Evolutionary conservation across 2,797 vertebrate genomes (phyloP).

Genomic region (Coregonus sp.): DNA sequence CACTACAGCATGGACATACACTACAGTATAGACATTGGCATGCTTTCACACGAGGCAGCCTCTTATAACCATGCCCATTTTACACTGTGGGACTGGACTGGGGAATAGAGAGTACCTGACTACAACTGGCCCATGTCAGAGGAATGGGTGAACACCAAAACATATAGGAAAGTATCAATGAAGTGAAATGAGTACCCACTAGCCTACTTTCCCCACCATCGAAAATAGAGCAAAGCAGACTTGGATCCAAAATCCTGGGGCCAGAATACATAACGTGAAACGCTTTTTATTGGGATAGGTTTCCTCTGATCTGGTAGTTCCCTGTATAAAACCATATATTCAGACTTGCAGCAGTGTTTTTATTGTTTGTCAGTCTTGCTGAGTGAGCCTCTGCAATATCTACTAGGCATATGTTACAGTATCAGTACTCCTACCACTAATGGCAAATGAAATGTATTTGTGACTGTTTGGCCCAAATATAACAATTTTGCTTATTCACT

Average conservation of each 20-base stretch:
- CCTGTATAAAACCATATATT: no score
- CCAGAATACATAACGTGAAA: conserved; percentile 42
- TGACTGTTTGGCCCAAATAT: neutral
- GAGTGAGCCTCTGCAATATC: no score
- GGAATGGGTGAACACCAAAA: conserved; percentile 36
- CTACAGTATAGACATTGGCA: neutral
- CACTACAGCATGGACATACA: conserved; percentile 2
- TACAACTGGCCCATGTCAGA: conserved; percentile 17
- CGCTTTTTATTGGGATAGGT: conserved; percentile 31
- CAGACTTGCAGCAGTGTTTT: no score
- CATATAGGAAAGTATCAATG: conserved; percentile 43
- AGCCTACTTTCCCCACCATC: conserved; percentile 61
- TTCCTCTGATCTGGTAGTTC: no score
- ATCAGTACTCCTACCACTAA: no score
- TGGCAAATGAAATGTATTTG: no score
- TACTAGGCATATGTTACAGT: no score
- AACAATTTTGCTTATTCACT: neutral
- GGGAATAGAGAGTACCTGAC: conserved; percentile 13
- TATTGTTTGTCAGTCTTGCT: no score
- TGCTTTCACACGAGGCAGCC: neutral
- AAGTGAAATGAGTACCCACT: conserved; percentile 49
- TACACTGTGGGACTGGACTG: neutral
- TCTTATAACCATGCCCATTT: neutral
- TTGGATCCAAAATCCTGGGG: conserved; percentile 46
- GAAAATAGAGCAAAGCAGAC: conserved; percentile 59